Evolutionary conservation across 2,113 vertebrate genomes (phyloP).

Genomic region (Chaetura pelagica): DNA sequence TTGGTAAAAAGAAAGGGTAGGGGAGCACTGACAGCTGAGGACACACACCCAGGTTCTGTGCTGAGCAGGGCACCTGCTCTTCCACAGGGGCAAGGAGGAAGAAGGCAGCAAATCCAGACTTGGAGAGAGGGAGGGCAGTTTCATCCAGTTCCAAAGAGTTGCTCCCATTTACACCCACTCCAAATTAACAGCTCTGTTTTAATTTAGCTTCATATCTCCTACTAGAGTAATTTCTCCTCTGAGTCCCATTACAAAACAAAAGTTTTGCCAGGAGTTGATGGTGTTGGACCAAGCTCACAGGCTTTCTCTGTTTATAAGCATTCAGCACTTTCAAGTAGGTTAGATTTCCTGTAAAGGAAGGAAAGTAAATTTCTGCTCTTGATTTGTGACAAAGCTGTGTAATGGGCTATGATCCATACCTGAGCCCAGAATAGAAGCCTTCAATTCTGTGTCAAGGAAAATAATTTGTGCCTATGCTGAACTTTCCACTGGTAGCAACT

Average conservation of each 20-base stretch:
- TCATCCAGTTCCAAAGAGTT: neutral
- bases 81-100: neutral
- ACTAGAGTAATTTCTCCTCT: neutral
- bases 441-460: neutral
- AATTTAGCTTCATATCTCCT: neutral
- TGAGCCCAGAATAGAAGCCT: neutral
- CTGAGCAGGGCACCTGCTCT: constrained; percentile 2
- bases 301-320: neutral
- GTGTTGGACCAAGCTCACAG: neutral
- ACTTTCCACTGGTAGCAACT: neutral
- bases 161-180: neutral
- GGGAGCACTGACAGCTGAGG: neutral
- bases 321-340: neutral
- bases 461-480: neutral
- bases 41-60: neutral
- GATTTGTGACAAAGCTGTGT: neutral
- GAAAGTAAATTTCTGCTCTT: neutral
- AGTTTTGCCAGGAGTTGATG: neutral
- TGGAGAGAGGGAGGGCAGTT: neutral
- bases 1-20: neutral
- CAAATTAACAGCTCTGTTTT: neutral
- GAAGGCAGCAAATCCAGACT: neutral
- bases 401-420: neutral
- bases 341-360: neutral
- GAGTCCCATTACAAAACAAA: neutral